A percentile compares a stretch with the other conserved stretches of the same genome.
These are phyloP conservation scores for Mylabris phalerata DNA, from an alignment of 1,140 invertebrate genomes.

Conservation along the genomic window DNA sequence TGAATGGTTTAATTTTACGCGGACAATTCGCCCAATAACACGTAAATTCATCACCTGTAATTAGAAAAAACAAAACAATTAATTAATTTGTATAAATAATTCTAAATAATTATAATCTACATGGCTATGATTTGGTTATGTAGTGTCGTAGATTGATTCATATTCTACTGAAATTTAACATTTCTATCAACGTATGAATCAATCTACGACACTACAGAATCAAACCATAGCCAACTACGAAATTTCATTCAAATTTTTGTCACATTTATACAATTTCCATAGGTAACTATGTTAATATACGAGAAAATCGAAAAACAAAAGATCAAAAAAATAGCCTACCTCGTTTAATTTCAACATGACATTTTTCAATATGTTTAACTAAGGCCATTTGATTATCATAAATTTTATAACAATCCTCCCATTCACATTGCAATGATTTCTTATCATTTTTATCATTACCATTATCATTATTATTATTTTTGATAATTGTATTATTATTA, in stretches of 20 bases:
- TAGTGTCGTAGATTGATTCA: no score
- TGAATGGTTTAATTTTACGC: slow-evolving; percentile 79
- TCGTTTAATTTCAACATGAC: slow-evolving; percentile 79
- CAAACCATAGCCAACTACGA: no score
- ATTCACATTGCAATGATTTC: slow-evolving; percentile 57
- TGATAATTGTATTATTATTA: slow-evolving; percentile 6
- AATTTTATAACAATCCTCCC: slow-evolving; percentile 75
- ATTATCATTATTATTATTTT: background rate
- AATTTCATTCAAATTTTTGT: background rate
- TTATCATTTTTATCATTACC: background rate
- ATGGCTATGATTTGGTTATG: no score
- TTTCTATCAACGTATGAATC: no score
- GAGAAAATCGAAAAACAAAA: background rate
- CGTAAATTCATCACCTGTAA: slow-evolving; percentile 74
- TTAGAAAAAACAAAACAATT: background rate
- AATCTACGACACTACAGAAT: no score
- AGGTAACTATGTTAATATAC: background rate
- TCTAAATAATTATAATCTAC: no score
- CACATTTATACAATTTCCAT: background rate
- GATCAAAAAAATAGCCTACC: slow-evolving; percentile 37
- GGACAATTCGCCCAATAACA: slow-evolving; percentile 89
- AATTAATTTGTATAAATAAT: no score
- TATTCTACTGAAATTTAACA: no score
- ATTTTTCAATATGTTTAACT: slow-evolving; percentile 85
- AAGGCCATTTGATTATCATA: slow-evolving; percentile 73